phyloP scores from a whole-genome alignment of 2,113 vertebrate genomes.

The Nettapus auritus region DNA sequence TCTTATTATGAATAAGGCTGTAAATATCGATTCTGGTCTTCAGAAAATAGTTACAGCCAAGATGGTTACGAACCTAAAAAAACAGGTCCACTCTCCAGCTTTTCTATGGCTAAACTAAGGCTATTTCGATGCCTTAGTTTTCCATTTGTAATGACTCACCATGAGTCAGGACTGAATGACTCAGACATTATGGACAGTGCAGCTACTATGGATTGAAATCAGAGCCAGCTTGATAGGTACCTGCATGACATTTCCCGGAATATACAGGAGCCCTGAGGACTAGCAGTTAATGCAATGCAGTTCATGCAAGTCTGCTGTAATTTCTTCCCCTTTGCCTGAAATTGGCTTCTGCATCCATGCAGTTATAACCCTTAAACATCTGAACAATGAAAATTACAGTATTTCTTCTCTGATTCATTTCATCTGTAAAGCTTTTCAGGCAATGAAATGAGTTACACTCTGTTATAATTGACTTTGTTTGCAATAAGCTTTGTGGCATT shows the following conservation, averaged over 20 bases:
- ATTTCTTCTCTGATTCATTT: neutral
- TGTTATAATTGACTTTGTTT: neutral
- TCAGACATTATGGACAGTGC: conserved; percentile 4
- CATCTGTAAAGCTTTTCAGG: neutral
- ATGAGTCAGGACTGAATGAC: conserved; percentile 48
- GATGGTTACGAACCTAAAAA: neutral
- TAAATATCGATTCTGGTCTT: neutral
- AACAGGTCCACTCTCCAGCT: neutral
- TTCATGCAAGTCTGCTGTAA: neutral
- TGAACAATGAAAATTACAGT: neutral
- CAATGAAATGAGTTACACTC: neutral
- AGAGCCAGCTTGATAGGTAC: neutral
- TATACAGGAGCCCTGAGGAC: neutral
- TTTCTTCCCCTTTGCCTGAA: neutral
- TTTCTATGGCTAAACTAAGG: too few relatives aligned
- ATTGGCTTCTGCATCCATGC: neutral
- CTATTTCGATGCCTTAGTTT: conserved; percentile 1
- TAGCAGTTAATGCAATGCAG: neutral
- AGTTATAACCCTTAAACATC: neutral
- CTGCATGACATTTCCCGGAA: neutral
- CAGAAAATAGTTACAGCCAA: neutral
- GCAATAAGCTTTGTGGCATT: neutral
- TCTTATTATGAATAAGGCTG: neutral
- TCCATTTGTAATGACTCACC: conserved; percentile 35
- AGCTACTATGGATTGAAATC: conserved; percentile 29